Evolutionary conservation across 2,888 invertebrate genomes (phyloP).

Genomic region (Drosophila infuscata): DNA sequence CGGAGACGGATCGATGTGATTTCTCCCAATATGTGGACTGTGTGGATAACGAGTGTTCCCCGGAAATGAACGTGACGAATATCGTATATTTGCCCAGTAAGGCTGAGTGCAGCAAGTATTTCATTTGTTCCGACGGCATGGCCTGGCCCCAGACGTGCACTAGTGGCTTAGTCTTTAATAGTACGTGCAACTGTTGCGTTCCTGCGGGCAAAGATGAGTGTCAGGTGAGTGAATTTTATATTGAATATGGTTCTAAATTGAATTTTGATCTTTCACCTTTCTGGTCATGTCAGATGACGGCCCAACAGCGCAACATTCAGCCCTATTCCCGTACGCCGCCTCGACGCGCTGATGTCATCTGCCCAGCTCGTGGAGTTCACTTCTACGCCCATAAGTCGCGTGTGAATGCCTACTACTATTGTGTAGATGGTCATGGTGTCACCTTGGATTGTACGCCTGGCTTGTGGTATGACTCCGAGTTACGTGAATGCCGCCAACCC

Average conservation of each 20-base stretch:
- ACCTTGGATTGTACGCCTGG: conserved; percentile 83
- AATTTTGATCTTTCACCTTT: background rate
- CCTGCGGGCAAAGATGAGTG: conserved; percentile 64
- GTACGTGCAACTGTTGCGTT: conserved; percentile 73
- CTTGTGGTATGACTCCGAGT: conserved; percentile 70
- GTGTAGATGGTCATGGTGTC: conserved; percentile 81
- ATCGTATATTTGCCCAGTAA: conserved; percentile 74
- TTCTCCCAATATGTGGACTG: conserved; percentile 81
- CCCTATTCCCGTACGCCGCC: conserved; percentile 78
- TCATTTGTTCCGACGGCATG: conserved; percentile 78
- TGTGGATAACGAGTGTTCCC: conserved; percentile 75
- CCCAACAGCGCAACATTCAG: conserved; percentile 67
- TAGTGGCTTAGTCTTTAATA: conserved; percentile 67
- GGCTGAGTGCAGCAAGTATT: conserved; percentile 75
- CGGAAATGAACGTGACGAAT: conserved; percentile 57
- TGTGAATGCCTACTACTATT: conserved; percentile 77
- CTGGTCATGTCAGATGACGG: conserved; percentile 52
- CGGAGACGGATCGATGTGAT: conserved; percentile 81
- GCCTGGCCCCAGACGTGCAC: conserved; percentile 70
- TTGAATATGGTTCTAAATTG: background rate
- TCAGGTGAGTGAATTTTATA: conserved; percentile 56
- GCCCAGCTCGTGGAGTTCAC: conserved; percentile 75
- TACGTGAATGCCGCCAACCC: conserved; percentile 76
- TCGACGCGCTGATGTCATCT: conserved; percentile 77
- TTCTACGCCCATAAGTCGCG: conserved; percentile 72